Evolutionary conservation across 2,797 vertebrate genomes (phyloP).

Genomic region (Poecilia velifera): DNA sequence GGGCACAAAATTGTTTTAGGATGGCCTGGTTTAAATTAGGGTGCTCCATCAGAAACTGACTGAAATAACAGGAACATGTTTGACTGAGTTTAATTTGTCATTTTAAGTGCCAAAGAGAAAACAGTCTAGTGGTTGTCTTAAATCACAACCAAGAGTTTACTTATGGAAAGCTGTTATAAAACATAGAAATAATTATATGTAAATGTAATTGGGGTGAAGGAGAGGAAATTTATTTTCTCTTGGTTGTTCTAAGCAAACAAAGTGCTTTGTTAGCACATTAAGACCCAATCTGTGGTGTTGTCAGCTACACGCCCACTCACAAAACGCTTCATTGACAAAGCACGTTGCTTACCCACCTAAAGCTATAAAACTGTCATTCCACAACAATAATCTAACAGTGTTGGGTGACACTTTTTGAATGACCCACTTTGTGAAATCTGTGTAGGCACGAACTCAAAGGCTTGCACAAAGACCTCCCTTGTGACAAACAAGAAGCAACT

Average conservation of each 20-base stretch:
- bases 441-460: constrained; percentile 66
- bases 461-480: constrained; percentile 67
- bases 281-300: constrained; percentile 56
- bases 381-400: constrained; percentile 82
- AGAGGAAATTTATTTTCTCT: not conserved
- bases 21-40: constrained; percentile 6
- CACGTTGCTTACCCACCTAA: constrained; percentile 64
- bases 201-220: not conserved
- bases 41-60: constrained; percentile 13
- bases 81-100: constrained; percentile 14
- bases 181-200: not conserved
- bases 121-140: constrained; percentile 17
- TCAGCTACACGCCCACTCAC: constrained; percentile 63
- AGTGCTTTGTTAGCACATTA: constrained; percentile 26
- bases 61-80: constrained; percentile 9
- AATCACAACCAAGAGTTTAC: constrained; percentile 9
- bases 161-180: constrained; percentile 5
- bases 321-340: constrained; percentile 72
- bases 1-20: not conserved
- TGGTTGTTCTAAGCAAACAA: constrained; percentile 23
- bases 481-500: constrained; percentile 39
- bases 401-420: constrained; percentile 60
- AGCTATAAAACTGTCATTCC: constrained; percentile 46
- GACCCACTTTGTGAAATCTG: constrained; percentile 65
- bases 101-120: constrained; percentile 24